phyloP scores from a whole-genome alignment of 2,888 invertebrate genomes.

The Coenonympha arcania region DNA sequence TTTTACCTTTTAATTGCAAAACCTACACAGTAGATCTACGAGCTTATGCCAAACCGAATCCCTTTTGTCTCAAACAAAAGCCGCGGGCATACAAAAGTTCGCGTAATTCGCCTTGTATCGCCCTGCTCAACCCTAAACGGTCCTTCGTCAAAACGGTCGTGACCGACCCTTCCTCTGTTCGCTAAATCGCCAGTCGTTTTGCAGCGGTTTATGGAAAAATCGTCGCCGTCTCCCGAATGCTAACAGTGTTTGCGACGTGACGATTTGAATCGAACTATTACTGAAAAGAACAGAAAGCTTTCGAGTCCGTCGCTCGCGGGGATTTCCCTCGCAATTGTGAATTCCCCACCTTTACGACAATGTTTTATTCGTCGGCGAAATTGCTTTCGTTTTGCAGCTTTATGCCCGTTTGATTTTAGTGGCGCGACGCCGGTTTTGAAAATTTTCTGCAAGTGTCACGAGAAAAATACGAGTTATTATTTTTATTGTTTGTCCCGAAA shows the following conservation, averaged over 20 bases:
- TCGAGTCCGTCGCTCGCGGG: slow-evolving; percentile 11
- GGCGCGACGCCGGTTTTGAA: not conserved
- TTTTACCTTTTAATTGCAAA: slow-evolving; percentile 1
- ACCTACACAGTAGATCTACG: not conserved
- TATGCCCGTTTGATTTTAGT: slow-evolving; percentile 12
- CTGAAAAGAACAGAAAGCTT: slow-evolving; percentile 16
- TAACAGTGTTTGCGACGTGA: slow-evolving; percentile 34
- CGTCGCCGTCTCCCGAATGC: slow-evolving; percentile 35
- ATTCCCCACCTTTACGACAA: slow-evolving; percentile 20
- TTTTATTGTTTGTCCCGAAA: not conserved
- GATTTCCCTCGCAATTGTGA: slow-evolving; percentile 20
- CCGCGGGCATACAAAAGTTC: slow-evolving; percentile 7
- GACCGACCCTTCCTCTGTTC: slow-evolving; percentile 58
- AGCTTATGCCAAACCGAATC: not conserved
- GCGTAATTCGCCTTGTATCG: slow-evolving; percentile 17
- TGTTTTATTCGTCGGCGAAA: slow-evolving; percentile 13
- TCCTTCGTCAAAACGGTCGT: slow-evolving; percentile 28
- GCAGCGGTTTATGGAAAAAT: slow-evolving; percentile 41
- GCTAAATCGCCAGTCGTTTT: slow-evolving; percentile 56
- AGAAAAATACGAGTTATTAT: slow-evolving; percentile 6
- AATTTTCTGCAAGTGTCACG: slow-evolving; percentile 7
- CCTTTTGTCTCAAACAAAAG: slow-evolving; percentile 14
- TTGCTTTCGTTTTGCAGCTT: slow-evolving; percentile 12
- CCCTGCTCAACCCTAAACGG: slow-evolving; percentile 16
- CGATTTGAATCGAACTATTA: slow-evolving; percentile 28